Conservation (phyloP, 2,888 invertebrate species). For the Platerodrilus igneus region DNA sequence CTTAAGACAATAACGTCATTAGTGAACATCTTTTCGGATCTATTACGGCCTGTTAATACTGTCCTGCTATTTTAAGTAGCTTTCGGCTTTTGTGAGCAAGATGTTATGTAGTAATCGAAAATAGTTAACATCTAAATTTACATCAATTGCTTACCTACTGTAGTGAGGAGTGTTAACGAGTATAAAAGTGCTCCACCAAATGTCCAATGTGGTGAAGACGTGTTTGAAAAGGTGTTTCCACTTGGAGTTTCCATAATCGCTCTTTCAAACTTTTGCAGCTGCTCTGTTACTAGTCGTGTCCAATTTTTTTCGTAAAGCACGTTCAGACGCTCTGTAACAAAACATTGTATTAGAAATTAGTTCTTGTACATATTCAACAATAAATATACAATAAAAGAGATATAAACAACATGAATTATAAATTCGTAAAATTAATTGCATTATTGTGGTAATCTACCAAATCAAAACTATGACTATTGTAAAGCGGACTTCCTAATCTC, state of each 20-base stretch:
- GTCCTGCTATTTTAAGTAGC: too few relatives aligned
- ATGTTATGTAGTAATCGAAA: too few relatives aligned
- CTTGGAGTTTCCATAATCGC: slow-evolving; percentile 73
- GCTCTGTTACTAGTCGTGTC: slow-evolving; percentile 73
- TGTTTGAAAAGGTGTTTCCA: slow-evolving; percentile 40
- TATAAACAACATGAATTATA: not conserved
- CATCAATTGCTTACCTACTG: slow-evolving; percentile 65
- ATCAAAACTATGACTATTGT: too few relatives aligned
- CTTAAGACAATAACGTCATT: too few relatives aligned
- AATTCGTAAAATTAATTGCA: not conserved
- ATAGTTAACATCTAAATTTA: too few relatives aligned
- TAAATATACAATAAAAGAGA: not conserved
- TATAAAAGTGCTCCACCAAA: slow-evolving; percentile 81
- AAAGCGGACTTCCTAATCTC: too few relatives aligned
- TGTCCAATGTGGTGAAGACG: slow-evolving; percentile 63
- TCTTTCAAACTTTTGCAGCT: slow-evolving; percentile 73
- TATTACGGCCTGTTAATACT: too few relatives aligned
- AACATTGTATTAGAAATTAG: slow-evolving; percentile 7
- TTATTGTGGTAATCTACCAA: not conserved
- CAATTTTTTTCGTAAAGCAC: slow-evolving; percentile 81
- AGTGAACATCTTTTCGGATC: too few relatives aligned
- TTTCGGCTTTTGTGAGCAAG: too few relatives aligned
- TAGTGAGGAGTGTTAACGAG: slow-evolving; percentile 82
- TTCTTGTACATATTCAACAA: not conserved
- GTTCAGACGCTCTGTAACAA: slow-evolving; percentile 64